These are phyloP conservation scores for Myathropa florea DNA, from an alignment of 2,888 invertebrate genomes.

Conservation along the genomic window DNA sequence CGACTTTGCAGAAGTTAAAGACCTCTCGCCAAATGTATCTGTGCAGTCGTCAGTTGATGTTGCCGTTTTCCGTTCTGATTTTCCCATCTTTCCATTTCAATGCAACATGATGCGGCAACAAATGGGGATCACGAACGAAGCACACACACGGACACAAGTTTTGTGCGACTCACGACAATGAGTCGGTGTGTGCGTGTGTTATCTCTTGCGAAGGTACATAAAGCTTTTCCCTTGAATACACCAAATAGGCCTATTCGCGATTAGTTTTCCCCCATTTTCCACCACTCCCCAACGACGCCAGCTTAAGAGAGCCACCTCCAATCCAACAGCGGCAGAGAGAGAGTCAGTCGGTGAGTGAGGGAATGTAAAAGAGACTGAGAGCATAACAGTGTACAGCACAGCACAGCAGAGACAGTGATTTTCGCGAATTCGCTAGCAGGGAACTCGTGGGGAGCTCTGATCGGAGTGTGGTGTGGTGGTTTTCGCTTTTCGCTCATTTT, in stretches of 20 bases:
- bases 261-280: conserved; percentile 57
- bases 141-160: not conserved
- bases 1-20: conserved; percentile 71
- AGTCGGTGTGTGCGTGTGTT: not conserved
- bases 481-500: conserved; percentile 69
- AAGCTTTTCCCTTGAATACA: conserved; percentile 53
- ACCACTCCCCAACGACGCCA: not conserved
- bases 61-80: conserved; percentile 61
- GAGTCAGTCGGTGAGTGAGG: too few relatives aligned
- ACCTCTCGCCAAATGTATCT: conserved; percentile 68
- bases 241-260: conserved; percentile 14
- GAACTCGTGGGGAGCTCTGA: not conserved
- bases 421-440: conserved; percentile 26
- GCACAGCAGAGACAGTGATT: conserved; percentile 44
- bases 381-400: not conserved
- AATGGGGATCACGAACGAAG: not conserved
- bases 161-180: not conserved
- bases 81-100: conserved; percentile 66
- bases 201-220: not conserved
- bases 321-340: not conserved
- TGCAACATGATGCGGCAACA: conserved; percentile 67
- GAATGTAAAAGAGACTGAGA: not conserved
- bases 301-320: conserved; percentile 46
- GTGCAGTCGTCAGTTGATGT: conserved; percentile 31
- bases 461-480: conserved; percentile 11